These are phyloP conservation scores for human DNA, from an alignment of 2,113 vertebrate species.

Conservation along the genomic window GRCh38 chr20:15839001-15839500, in stretches of 20 bases:
- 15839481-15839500: neutral
- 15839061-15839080: neutral
- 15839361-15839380: neutral
- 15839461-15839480: neutral
- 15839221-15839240: neutral
- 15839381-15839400: neutral
- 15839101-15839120: neutral
- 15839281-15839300: neutral
- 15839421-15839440: neutral
- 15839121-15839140: neutral
- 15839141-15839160: neutral
- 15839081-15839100: neutral
- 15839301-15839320: neutral
- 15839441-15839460: neutral
- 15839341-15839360: neutral
- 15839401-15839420: neutral
- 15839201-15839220: neutral
- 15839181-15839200: neutral
- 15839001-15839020: neutral
- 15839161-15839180: neutral
- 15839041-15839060: neutral
- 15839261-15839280: neutral
- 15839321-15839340: accelerated
- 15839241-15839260: neutral
- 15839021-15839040: conserved; percentile 25